Conservation (phyloP, 2,888 invertebrate genomes). For the Ormyrus rosae region DNA sequence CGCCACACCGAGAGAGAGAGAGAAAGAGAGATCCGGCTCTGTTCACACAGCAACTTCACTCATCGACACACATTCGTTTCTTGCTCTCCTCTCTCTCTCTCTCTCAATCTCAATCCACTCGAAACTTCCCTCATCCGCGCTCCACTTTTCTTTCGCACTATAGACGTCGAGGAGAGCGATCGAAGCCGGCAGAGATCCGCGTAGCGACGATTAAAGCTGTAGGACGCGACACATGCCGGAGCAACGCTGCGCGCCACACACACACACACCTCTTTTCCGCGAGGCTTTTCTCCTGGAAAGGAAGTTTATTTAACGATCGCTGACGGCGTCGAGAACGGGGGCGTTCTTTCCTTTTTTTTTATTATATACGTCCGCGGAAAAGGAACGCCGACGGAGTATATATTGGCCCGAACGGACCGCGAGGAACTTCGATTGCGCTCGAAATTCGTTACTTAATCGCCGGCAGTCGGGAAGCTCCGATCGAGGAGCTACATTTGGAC, state of each 20-base stretch:
- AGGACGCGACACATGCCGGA: constrained; percentile 11
- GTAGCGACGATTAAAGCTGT: not conserved
- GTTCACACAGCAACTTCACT: constrained; percentile 15
- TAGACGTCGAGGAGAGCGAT: not conserved
- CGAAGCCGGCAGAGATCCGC: not conserved
- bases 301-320: constrained; percentile 38
- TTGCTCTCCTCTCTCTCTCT: not conserved
- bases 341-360: not conserved
- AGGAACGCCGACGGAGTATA: constrained; percentile 8
- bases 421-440: constrained; percentile 11
- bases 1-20: not conserved
- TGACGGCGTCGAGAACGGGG: not conserved
- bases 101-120: not conserved
- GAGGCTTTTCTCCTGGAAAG: constrained; percentile 19
- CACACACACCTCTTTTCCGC: too few species aligned
- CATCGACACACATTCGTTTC: constrained; percentile 41
- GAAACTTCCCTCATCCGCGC: constrained; percentile 38
- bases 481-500: not conserved
- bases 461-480: constrained; percentile 22
- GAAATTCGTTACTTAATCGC: constrained; percentile 49
- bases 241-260: not conserved
- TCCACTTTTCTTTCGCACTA: constrained; percentile 24
- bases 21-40: not conserved
- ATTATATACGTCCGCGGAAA: not conserved
- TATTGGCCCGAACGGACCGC: not conserved